Evolutionary conservation across 2,888 invertebrate species (phyloP).

Genomic region (Drosophila stalkeri): DNA sequence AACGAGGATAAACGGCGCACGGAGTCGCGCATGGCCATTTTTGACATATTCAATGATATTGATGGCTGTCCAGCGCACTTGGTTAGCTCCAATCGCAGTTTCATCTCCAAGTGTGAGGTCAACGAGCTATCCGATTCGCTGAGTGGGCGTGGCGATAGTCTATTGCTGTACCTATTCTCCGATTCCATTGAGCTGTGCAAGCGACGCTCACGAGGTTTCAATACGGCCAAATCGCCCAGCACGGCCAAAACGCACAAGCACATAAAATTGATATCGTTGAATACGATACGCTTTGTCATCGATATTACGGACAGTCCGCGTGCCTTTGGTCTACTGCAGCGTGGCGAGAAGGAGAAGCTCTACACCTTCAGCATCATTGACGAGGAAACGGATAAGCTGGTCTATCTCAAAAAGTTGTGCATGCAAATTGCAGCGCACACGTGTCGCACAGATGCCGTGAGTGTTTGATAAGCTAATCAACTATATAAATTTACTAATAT

Average conservation of each 20-base stretch:
- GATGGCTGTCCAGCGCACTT: constrained; percentile 98
- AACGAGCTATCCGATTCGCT: constrained; percentile 93
- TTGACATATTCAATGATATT: constrained; percentile 99
- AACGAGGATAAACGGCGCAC: constrained; percentile 99
- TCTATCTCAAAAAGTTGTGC: constrained; percentile 93
- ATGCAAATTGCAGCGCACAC: constrained; percentile 96
- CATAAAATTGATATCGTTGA: constrained; percentile 94
- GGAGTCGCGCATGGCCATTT: constrained; percentile 97
- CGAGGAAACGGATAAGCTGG: constrained; percentile 92
- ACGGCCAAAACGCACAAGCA: constrained; percentile 95
- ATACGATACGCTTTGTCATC: constrained; percentile 95
- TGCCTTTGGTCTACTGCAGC: constrained; percentile 95
- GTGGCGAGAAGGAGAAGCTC: constrained; percentile 94
- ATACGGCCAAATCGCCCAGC: constrained; percentile 89
- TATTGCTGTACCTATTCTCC: constrained; percentile 96
- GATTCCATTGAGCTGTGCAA: constrained; percentile 97
- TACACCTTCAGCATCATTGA: constrained; percentile 94
- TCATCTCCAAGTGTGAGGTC: constrained; percentile 94
- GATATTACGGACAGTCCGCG: constrained; percentile 95
- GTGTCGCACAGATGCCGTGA: constrained; percentile 96
- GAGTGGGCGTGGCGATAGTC: constrained; percentile 93
- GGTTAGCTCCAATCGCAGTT: constrained; percentile 96
- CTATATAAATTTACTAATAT: not conserved
- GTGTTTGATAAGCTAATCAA: constrained; percentile 70
- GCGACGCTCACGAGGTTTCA: constrained; percentile 91